Evolutionary conservation across 2,113 vertebrate species (phyloP), one percentile per base, ranked within the genome.

Genomic region (Clinocottus analis): DNA sequence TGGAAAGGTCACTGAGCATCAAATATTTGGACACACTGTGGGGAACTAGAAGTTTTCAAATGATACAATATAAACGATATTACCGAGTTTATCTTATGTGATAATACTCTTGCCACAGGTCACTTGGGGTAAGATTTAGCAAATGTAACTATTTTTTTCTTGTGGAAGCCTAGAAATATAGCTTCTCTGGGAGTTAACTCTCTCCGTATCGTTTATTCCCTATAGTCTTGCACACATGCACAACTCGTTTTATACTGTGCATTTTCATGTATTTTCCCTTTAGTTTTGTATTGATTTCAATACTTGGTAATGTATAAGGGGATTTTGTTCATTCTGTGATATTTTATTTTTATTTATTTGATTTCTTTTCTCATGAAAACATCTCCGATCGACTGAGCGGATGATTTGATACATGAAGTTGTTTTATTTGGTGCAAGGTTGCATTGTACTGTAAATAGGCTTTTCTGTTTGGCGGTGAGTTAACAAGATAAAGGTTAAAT

Each of bases 401-500:
- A 76, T 68, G 56, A 91, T 90, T 87, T 86, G 76, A 88, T 72
- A 86, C 83, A 79, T 47, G 41, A 75, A 39, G 64, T 45, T 58
- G 58, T 86, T 87, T 75, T 21, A 71, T 78, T 71, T 72, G 67
- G 61, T 74, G 77, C 64, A 71, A 58, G 67, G 66, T 78, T 66
- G 66, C 64, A 63, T 51, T 72, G 77, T 71, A 49, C 66, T 93
- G 84, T 93, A 90, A 87, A 90, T 89, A 91, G 60, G 72, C 47
- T 71, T 56, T 49, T 68, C 37, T 80, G 79, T 88, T 79, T 63
- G 69, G n/a, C 78, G 81, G 72, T 63, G 78, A 77, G 79, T 73
- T 53, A 27, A 83, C 13, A 55, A 53, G 66, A 63, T 27, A 63
- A 83, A 47, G 56, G 68, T 74, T 69, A 49, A 67, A 66, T 66